Base-by-base conservation (phyloP, 37 sponge, comb jelly and placozoan species). In the Tethya wilhelma region DNA sequence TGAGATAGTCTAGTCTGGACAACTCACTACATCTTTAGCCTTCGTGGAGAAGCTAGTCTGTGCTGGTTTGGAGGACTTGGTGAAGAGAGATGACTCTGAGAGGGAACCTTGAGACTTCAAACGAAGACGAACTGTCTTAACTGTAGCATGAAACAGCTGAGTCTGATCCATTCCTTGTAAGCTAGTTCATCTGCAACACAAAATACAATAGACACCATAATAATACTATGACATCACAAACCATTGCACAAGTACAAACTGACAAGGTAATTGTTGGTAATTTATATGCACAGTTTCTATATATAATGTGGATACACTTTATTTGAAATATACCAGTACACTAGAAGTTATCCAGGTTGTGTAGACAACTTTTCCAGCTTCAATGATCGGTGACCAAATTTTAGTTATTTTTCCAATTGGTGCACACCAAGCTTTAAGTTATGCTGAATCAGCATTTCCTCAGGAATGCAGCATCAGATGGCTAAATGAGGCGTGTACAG, bases 11-110 rank as follows among this genome's bases (percentile, higher is more conserved):
- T 14, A 67, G 49, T n/a, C n/a, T n/a, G n/a, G n/a, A n/a, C 0
- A 33, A 39, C 82, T 90, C 64, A 90, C 91, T 59, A 81, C 86
- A 5, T 86, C 83, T 49, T 78, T 71, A 44, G 87, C 87, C 55
- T 68, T 22, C 19, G 31, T 56, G 1, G 78, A 42, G 58, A 90
- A 90, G 58, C 36, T 20, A 46, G 42, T 33, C 23, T 25, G 80
- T 85, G 44, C 38, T 6, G 5, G 59, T 68, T 34, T 34, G 66
- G 44, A 42, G 14, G 30, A 20, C 42, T 0, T 46, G 22, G 4
- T 20, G 33, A 45, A 23, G 2, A 29, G 19, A 25, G 59, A 58
- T 1, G 19, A 53, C 6, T 42, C n/a, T 33, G 43, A 43, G 22
- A 59, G 9, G 4, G 31, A 29, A 23, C 69, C 23, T 45, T 80